Evolutionary conservation across 2,797 vertebrate species (phyloP), one percentile per base, ranked within the genome.

Genomic region (Leptoclinus maculatus): DNA sequence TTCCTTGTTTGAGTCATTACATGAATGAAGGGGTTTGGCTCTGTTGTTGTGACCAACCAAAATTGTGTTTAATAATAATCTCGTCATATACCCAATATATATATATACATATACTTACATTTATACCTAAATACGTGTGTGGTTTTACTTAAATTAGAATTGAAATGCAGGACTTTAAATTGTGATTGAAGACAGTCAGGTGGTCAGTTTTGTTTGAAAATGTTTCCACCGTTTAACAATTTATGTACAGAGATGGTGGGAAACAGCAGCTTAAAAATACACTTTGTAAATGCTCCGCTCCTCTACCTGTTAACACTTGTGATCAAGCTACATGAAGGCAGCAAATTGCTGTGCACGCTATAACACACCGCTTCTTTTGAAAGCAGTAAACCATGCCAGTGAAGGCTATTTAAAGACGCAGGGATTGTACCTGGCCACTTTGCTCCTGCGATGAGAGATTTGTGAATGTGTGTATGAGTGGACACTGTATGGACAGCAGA

Each of bases 401-500:
- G 17, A 69, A 67, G 10, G 54, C 59, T 39, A 49, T 64, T 71
- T 9, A 39, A 45, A 66, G 73, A 38, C 6, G 7, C n/a, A 74
- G 54, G 10, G 45, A 7, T 34, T 58, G 49, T 12, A 71, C 16
- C 7, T 39, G 3, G 21, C 41, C 25, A 36, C 29, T 12, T 54
- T 51, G 32, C 3, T 41, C 11, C 36, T 19, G 1, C 1, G 1
- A 51, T 47, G 8, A 68, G 3, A 39, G 21, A 43, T 71, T 4
- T 32, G 7, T 34, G 32, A 4, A 3, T 34, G 32, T 7, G 32
- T 34, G 23, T 54, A 41, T 45, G 45, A 76, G 36, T 74, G 72
- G 80, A 74, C 75, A 66, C 57, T 47, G n/a, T n/a, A n/a, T n/a
- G 65, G 81, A 58, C 58, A 66, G 65, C 8, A 32, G 39, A 41